Evolutionary conservation across 2,113 vertebrate genomes (phyloP).

Genomic region (Butorides virescens): DNA sequence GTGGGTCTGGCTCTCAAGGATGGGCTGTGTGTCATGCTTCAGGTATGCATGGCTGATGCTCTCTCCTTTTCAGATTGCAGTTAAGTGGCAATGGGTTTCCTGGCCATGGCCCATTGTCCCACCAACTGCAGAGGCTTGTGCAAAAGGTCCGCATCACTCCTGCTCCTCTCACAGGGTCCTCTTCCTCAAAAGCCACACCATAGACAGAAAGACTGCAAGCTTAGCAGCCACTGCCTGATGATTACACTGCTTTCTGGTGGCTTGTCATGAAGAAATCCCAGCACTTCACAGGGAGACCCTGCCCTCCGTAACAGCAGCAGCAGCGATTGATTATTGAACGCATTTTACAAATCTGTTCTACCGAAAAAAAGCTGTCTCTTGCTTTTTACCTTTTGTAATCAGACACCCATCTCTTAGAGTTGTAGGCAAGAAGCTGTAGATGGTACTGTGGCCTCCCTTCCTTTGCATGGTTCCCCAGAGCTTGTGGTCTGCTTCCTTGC

Average conservation of each 20-base stretch:
- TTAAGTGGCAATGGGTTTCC: slow-evolving; percentile 75
- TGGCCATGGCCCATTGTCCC: slow-evolving; percentile 76
- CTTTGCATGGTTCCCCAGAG: neutral
- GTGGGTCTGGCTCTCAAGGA: neutral
- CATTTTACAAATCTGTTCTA: neutral
- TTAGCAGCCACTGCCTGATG: neutral
- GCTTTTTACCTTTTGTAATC: neutral
- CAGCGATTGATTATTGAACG: neutral
- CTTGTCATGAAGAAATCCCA: neutral
- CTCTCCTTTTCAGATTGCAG: slow-evolving; percentile 65
- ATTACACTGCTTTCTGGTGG: neutral
- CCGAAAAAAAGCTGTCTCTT: neutral
- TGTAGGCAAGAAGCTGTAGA: neutral
- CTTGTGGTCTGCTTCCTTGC: neutral
- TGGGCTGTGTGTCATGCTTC: neutral
- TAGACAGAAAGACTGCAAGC: neutral
- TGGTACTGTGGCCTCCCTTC: neutral
- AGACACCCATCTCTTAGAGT: neutral
- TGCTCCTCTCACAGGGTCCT: neutral
- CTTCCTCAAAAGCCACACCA: neutral
- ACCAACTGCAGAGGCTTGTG: slow-evolving; percentile 34
- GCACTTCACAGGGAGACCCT: neutral
- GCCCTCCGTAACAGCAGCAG: neutral
- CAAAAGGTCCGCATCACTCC: neutral
- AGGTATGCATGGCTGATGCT: neutral